Evolutionary conservation across 2,888 invertebrate genomes (phyloP).

Genomic region (Micropterix aruncella): DNA sequence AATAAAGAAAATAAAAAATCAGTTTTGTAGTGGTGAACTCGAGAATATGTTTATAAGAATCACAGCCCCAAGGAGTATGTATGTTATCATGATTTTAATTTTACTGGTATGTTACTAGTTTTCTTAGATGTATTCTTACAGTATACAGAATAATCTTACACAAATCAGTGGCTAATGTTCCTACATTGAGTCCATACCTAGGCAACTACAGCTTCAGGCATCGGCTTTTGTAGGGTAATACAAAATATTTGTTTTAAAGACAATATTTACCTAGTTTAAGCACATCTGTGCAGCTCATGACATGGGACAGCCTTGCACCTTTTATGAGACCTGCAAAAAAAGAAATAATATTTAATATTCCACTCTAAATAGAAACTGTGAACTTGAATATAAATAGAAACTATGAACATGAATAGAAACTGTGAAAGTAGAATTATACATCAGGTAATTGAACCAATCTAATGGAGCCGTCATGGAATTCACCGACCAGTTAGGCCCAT

Average conservation of each 20-base stretch:
- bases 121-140: background rate
- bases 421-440: no score
- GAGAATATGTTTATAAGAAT: background rate
- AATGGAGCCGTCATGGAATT: no score
- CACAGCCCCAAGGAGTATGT: background rate
- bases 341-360: no score
- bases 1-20: background rate
- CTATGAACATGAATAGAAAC: no score
- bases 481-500: no score
- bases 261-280: background rate
- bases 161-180: constrained; percentile 28
- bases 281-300: background rate
- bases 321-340: no score
- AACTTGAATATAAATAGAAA: no score
- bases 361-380: no score
- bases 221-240: constrained; percentile 37
- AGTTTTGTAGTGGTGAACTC: background rate
- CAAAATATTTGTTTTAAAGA: background rate
- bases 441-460: no score
- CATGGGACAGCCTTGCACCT: background rate
- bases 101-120: background rate
- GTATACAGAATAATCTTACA: background rate
- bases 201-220: constrained; percentile 22
- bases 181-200: constrained; percentile 35
- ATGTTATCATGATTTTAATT: background rate